Conservation (phyloP, 1,140 invertebrate species). For the Ostrea edulis region DNA sequence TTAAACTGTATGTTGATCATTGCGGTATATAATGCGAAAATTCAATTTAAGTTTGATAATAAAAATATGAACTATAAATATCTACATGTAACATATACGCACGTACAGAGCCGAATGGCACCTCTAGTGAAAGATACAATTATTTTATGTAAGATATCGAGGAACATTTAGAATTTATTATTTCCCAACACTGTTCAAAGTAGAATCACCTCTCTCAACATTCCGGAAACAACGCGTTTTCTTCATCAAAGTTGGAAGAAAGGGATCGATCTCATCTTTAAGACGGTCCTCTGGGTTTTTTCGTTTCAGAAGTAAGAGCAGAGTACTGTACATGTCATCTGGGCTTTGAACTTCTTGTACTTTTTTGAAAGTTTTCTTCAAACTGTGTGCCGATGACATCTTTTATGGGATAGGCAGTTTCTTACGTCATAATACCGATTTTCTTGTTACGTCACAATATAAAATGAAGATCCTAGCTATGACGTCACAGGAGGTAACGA, state of each 20-base stretch:
- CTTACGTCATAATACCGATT: not conserved
- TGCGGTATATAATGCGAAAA: too few species aligned
- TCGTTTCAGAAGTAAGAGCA: not conserved
- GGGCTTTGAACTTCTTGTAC: not conserved
- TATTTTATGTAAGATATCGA: not conserved
- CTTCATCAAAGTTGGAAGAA: not conserved
- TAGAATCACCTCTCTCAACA: not conserved
- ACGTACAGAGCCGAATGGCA: not conserved
- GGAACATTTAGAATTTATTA: not conserved
- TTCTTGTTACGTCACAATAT: too few species aligned
- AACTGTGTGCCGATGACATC: not conserved
- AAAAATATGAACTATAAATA: too few species aligned
- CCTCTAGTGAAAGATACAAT: not conserved
- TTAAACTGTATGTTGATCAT: too few species aligned
- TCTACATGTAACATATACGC: too few species aligned
- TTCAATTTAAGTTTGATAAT: too few species aligned
- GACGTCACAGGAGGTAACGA: too few species aligned
- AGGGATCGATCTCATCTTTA: not conserved
- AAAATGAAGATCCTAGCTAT: too few species aligned
- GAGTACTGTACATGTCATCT: not conserved
- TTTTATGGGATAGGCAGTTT: not conserved
- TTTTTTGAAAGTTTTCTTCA: slow-evolving; percentile 16
- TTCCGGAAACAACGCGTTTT: not conserved
- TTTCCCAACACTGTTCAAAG: not conserved
- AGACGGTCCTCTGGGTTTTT: not conserved